Conservation (phyloP, 2,113 vertebrate species). For the Bubo scandiacus region DNA sequence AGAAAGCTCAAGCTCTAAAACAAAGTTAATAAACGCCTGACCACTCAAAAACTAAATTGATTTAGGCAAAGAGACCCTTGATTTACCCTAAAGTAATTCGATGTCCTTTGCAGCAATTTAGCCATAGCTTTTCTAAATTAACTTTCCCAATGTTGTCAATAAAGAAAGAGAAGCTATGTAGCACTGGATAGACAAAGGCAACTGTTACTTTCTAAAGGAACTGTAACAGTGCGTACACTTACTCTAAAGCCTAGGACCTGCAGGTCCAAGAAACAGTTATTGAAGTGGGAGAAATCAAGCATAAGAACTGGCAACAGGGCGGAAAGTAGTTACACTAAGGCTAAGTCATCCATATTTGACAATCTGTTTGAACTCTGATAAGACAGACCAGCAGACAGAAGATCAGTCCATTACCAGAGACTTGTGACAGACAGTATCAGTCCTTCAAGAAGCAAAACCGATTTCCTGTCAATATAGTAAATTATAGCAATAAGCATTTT, state of each 20-base stretch:
- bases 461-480: neutral
- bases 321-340: neutral
- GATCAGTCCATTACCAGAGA: neutral
- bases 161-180: neutral
- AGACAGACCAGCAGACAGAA: neutral
- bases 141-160: neutral
- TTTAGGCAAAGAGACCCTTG: neutral
- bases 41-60: neutral
- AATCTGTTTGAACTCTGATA: neutral
- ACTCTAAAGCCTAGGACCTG: neutral
- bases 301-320: neutral
- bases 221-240: neutral
- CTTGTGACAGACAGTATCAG: neutral
- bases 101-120: neutral
- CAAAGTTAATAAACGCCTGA: neutral
- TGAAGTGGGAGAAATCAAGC: neutral
- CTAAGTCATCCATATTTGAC: neutral
- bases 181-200: neutral
- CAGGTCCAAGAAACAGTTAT: neutral
- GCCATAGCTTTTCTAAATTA: neutral
- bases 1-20: neutral
- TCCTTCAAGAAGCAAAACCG: neutral
- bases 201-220: neutral
- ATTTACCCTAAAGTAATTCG: neutral
- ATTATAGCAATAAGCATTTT: neutral